These are phyloP conservation scores for Campopleginae sp. DNA, from an alignment of 2,888 invertebrate species.

Conservation along the genomic window DNA sequence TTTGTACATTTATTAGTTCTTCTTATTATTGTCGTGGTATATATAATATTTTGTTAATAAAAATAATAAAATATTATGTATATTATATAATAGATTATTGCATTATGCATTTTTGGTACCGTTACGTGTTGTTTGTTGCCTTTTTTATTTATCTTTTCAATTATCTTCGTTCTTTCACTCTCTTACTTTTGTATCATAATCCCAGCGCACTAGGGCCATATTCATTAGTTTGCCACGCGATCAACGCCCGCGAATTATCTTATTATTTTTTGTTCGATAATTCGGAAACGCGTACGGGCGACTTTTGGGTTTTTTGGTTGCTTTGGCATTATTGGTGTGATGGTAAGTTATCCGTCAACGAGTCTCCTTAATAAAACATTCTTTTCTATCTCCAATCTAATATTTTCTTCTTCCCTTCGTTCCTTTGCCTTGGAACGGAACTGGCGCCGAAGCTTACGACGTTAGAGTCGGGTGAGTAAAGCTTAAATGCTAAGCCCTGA, in stretches of 20 bases:
- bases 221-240: conserved; percentile 37
- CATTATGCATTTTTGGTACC: conserved; percentile 85
- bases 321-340: conserved; percentile 50
- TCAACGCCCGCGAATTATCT: conserved; percentile 52
- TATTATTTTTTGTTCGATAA: conserved; percentile 46
- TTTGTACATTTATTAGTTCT: conserved; percentile 84
- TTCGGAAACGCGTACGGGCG: conserved; percentile 35
- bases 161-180: conserved; percentile 18
- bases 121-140: conserved; percentile 77
- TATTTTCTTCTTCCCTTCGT: conserved; percentile 20
- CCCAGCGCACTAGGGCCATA: conserved; percentile 47
- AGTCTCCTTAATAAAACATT: conserved; percentile 1
- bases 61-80: conserved; percentile 84
- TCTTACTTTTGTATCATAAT: conserved; percentile 44
- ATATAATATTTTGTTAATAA: conserved; percentile 82
- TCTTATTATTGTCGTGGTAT: conserved; percentile 83
- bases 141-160: conserved; percentile 56
- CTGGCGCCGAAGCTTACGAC: conserved; percentile 40
- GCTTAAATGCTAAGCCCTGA: conserved; percentile 75
- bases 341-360: conserved; percentile 47
- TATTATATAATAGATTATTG: conserved; percentile 84
- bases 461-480: conserved; percentile 59
- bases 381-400: conserved; percentile 36
- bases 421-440: conserved; percentile 21
- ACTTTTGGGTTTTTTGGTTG: conserved; percentile 26